A percentile compares a stretch with the other conserved stretches of the same genome.
Evolutionary conservation across 2,888 invertebrate genomes (phyloP).

Genomic region (Hirtodrosophila trivittata): DNA sequence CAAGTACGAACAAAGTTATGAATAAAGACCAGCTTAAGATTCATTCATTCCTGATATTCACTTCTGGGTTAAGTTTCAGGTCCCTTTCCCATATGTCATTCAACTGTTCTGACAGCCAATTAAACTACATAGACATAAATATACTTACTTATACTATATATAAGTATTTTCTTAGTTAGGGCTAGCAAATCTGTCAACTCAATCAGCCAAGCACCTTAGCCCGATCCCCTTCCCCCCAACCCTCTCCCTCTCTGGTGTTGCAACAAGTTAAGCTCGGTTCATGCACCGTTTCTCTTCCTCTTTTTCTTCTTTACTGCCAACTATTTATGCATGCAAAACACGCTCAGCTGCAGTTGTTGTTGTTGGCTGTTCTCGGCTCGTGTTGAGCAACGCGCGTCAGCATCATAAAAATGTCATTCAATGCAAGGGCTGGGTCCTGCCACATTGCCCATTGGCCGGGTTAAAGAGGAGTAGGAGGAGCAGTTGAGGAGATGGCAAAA

Average conservation of each 20-base stretch:
- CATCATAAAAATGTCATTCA: constrained; percentile 77
- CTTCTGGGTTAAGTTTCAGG: constrained; percentile 26
- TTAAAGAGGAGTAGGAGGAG: neutral
- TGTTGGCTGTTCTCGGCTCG: constrained; percentile 51
- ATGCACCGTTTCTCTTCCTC: constrained; percentile 14
- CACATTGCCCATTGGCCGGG: constrained; percentile 3
- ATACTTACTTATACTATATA: constrained; percentile 13
- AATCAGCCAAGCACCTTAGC: constrained; percentile 40
- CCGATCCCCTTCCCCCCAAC: neutral
- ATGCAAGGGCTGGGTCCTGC: constrained; percentile 49
- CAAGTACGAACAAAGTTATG: no score
- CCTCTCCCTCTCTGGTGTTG: neutral
- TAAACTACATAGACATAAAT: constrained; percentile 27
- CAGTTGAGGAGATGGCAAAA: neutral
- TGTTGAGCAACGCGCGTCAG: constrained; percentile 77
- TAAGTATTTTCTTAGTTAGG: constrained; percentile 23
- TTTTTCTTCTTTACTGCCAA: constrained; percentile 17
- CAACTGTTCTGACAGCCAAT: constrained; percentile 37
- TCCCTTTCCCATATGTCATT: constrained; percentile 5
- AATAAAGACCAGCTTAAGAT: no score
- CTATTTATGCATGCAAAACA: constrained; percentile 75
- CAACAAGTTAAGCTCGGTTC: constrained; percentile 26
- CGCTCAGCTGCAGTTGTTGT: constrained; percentile 48
- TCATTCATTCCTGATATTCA: no score
- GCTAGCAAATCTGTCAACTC: constrained; percentile 48